A percentile compares a stretch with the other conserved stretches of the same genome.
These are phyloP conservation scores for Leistus spinibarbis DNA, from an alignment of 2,888 invertebrate genomes.

Conservation along the genomic window DNA sequence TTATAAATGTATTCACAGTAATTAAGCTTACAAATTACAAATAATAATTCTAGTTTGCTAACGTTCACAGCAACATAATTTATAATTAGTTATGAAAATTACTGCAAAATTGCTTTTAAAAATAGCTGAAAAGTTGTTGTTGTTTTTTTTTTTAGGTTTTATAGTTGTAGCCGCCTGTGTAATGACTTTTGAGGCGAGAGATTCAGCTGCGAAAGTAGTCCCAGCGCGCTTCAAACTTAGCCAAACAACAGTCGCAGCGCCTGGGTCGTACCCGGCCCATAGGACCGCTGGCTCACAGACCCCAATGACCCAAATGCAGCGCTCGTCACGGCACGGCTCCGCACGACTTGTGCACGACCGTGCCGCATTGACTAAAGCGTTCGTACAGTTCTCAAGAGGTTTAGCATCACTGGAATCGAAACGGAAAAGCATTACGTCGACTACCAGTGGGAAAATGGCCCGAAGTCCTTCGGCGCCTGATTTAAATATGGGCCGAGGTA, in stretches of 20 bases:
- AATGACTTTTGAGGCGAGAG: constrained; percentile 97
- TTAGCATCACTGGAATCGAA: constrained; percentile 47
- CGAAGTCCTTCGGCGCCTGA: constrained; percentile 68
- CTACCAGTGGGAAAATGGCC: constrained; percentile 46
- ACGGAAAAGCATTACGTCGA: constrained; percentile 24
- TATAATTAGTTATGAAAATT: no score
- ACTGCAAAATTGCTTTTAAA: no score
- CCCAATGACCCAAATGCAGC: constrained; percentile 11
- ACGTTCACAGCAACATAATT: no score
- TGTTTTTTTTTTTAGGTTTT: constrained; percentile 76
- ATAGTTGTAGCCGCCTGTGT: constrained; percentile 97
- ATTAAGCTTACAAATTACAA: no score
- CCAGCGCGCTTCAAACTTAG: constrained; percentile 70
- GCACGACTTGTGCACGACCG: constrained; percentile 48
- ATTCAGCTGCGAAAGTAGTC: constrained; percentile 90
- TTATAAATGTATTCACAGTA: no score
- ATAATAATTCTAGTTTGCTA: no score
- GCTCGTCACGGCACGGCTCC: constrained; percentile 31
- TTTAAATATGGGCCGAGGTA: constrained; percentile 55
- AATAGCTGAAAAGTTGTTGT: no score
- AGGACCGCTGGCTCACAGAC: constrained; percentile 34
- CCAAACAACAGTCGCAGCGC: constrained; percentile 50
- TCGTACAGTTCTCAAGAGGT: constrained; percentile 60
- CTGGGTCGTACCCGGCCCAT: constrained; percentile 45
- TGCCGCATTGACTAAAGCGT: constrained; percentile 57